phyloP scores from a whole-genome alignment of 2,888 invertebrate species.

The Zele albiditarsus region DNA sequence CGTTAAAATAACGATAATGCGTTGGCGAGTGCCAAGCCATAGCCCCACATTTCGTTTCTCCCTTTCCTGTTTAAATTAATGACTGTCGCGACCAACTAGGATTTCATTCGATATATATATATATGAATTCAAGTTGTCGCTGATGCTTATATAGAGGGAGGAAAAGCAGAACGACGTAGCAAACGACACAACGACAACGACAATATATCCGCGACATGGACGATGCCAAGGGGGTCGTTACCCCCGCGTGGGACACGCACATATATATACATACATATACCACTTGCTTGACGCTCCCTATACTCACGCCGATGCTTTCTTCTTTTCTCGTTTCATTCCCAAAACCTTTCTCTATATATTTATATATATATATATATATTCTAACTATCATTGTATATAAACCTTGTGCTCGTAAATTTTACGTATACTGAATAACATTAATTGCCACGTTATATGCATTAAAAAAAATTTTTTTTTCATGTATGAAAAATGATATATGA shows the following conservation, averaged over 20 bases:
- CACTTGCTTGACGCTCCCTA: conserved; percentile 4
- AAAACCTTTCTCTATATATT: conserved; percentile 2
- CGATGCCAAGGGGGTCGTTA: conserved; percentile 45
- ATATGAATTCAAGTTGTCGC: conserved; percentile 39
- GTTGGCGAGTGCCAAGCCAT: conserved; percentile 56
- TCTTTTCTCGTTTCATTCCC: background rate
- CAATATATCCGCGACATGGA: conserved; percentile 20
- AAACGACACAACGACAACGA: conserved; percentile 25
- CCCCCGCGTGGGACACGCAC: conserved; percentile 15
- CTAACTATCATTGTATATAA: background rate
- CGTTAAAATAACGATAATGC: conserved; percentile 62
- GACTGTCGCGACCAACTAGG: conserved; percentile 53
- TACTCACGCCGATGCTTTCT: conserved; percentile 1
- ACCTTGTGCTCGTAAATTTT: conserved; percentile 13
- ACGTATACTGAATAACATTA: conserved; percentile 16
- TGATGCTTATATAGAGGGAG: conserved; percentile 27
- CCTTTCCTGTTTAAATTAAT: conserved; percentile 55
- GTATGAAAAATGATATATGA: background rate
- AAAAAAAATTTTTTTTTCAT: background rate
- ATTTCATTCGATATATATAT: conserved; percentile 44
- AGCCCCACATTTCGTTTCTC: conserved; percentile 35
- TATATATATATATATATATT: too few relatives aligned
- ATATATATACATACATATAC: conserved; percentile 1
- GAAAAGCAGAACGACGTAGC: background rate
- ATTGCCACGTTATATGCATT: conserved; percentile 8